phyloP scores from a whole-genome alignment of 2,797 vertebrate genomes.

The Gastrophryne carolinensis region DNA sequence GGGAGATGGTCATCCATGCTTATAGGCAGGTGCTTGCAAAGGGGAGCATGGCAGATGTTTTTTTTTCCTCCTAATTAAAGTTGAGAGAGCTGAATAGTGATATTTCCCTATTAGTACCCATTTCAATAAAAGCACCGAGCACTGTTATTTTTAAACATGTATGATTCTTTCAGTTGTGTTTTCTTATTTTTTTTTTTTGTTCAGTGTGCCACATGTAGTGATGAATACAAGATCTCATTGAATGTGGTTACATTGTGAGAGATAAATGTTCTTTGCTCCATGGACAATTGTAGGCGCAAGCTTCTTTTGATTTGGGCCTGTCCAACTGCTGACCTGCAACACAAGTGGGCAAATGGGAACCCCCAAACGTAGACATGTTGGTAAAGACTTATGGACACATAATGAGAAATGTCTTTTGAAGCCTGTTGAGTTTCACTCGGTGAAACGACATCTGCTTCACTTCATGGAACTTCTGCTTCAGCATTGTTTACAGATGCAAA shows the following conservation, averaged over 20 bases:
- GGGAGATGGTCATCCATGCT: too few species aligned
- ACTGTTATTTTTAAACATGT: too few species aligned
- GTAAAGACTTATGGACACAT: background rate
- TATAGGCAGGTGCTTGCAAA: too few species aligned
- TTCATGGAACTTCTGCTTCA: slow-evolving; percentile 17
- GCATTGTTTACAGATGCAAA: slow-evolving; percentile 38
- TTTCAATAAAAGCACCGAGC: too few species aligned
- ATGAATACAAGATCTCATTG: background rate
- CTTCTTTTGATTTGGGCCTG: background rate
- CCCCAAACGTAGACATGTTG: background rate
- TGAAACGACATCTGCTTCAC: slow-evolving; percentile 34
- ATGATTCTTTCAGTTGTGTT: too few species aligned
- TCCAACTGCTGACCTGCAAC: slow-evolving; percentile 2
- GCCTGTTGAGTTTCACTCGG: background rate
- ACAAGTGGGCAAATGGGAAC: background rate
- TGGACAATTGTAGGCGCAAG: background rate
- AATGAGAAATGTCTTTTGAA: background rate
- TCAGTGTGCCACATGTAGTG: background rate
- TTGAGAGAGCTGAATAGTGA: too few species aligned
- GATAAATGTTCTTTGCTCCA: background rate
- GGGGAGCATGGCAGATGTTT: too few species aligned
- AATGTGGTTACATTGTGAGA: background rate
- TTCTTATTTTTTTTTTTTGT: too few species aligned
- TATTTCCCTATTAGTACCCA: too few species aligned
- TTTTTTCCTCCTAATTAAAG: too few species aligned